Percentiles rank a stretch among this genome's conserved stretches.
These are phyloP conservation scores for Trypoxylus dichotomus DNA, from an alignment of 1,140 invertebrate species.

Conservation along the genomic window DNA sequence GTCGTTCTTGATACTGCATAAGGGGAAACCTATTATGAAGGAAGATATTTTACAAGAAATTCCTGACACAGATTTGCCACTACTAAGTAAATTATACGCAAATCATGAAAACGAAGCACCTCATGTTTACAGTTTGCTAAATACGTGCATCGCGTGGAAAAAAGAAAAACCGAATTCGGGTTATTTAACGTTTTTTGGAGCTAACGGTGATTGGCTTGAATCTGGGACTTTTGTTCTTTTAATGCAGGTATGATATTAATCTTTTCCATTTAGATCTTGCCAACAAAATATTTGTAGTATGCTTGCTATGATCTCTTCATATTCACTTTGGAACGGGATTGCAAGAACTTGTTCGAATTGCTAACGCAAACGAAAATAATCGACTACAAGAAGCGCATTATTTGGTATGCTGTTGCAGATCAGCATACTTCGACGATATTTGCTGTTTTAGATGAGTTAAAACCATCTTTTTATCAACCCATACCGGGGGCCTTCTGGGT, in stretches of 20 bases:
- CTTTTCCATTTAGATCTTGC: background rate
- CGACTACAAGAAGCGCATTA: background rate
- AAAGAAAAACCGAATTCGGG: background rate
- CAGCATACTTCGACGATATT: background rate
- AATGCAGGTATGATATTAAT: conserved; percentile 1
- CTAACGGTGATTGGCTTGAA: background rate
- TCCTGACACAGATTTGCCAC: background rate
- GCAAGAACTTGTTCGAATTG: background rate
- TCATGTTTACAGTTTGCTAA: background rate
- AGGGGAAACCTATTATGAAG: background rate
- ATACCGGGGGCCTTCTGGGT: background rate
- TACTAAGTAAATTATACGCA: background rate
- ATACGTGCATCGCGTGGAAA: background rate
- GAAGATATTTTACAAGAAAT: conserved; percentile 10
- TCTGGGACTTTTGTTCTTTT: background rate
- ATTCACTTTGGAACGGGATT: conserved; percentile 25
- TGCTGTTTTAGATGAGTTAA: background rate
- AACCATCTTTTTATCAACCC: background rate
- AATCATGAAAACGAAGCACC: background rate
- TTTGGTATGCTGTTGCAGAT: background rate
- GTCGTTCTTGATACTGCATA: background rate
- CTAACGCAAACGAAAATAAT: conserved; percentile 5
- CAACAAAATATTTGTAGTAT: conserved; percentile 11
- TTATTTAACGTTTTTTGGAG: conserved; percentile 6
- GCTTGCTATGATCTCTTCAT: conserved; percentile 11